These are phyloP conservation scores for Rhyacophila evoluta DNA, from an alignment of 2,888 invertebrate genomes.

Conservation along the genomic window DNA sequence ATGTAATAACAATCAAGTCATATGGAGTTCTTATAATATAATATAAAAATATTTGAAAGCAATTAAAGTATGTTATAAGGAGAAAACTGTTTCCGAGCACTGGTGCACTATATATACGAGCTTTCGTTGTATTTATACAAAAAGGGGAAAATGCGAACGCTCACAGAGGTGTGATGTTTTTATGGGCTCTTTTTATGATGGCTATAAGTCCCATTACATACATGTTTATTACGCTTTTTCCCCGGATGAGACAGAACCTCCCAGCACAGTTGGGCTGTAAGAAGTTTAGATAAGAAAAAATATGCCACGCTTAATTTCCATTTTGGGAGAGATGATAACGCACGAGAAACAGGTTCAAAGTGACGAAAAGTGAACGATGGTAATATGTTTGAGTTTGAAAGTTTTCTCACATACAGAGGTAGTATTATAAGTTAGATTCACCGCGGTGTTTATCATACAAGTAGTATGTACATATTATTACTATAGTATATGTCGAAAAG, in stretches of 20 bases:
- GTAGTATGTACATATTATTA: too few species aligned
- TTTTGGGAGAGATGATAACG: conserved; percentile 33
- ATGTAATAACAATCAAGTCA: too few species aligned
- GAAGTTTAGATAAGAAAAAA: conserved; percentile 49
- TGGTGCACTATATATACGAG: conserved; percentile 25
- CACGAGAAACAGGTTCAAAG: neutral
- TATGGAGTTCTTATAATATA: too few species aligned
- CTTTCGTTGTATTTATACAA: conserved; percentile 36
- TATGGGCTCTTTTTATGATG: conserved; percentile 53
- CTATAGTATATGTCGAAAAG: too few species aligned
- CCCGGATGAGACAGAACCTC: conserved; percentile 42
- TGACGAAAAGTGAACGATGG: conserved; percentile 23
- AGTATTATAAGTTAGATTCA: too few species aligned
- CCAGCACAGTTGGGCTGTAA: neutral
- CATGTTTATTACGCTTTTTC: conserved; percentile 54
- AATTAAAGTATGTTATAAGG: too few species aligned
- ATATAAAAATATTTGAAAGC: too few species aligned
- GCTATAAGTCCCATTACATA: conserved; percentile 54
- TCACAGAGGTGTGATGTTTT: conserved; percentile 54
- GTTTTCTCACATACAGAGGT: neutral
- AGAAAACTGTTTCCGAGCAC: too few species aligned
- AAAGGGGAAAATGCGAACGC: conserved; percentile 31
- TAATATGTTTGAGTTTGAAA: conserved; percentile 2
- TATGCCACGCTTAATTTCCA: conserved; percentile 53
- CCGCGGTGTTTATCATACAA: too few species aligned